Evolutionary conservation across 53 echinoderm and acorn worm genomes (phyloP).

Genomic region (Astropecten irregularis): DNA sequence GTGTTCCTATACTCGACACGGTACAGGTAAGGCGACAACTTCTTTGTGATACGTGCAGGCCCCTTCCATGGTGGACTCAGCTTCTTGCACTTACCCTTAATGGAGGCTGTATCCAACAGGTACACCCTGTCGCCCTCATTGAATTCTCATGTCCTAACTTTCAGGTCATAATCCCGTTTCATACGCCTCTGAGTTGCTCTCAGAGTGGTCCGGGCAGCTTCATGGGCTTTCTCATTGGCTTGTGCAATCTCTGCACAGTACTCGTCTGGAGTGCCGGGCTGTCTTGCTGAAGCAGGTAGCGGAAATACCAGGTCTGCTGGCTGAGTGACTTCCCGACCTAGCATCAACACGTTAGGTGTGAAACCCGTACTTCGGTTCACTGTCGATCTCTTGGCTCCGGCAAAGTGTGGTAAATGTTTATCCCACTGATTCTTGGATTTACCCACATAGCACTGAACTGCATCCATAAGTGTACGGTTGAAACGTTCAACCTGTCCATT

Average conservation of each 20-base stretch:
- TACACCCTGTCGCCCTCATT: constrained; percentile 24
- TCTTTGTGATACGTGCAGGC: not conserved
- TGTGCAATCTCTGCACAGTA: constrained; percentile 1
- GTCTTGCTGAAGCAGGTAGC: not conserved
- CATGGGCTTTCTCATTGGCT: constrained; percentile 10
- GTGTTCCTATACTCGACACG: constrained; percentile 13
- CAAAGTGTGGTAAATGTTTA: constrained; percentile 1
- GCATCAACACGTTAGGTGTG: constrained; percentile 40
- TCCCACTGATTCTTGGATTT: constrained; percentile 37
- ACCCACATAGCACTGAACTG: constrained; percentile 25
- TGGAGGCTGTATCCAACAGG: constrained; percentile 19
- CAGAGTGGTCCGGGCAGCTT: constrained; percentile 9
- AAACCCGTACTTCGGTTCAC: constrained; percentile 42
- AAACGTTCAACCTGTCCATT: constrained; percentile 44
- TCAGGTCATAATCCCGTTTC: constrained; percentile 29
- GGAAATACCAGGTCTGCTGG: constrained; percentile 33
- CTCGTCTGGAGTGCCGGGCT: not conserved
- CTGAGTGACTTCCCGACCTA: constrained; percentile 11
- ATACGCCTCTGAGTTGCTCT: not conserved
- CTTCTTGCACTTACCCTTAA: constrained; percentile 27
- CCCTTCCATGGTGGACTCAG: no score
- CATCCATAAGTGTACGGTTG: constrained; percentile 29
- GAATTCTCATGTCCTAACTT: not conserved
- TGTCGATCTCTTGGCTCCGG: constrained; percentile 23
- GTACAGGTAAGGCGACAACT: constrained; percentile 31